phyloP scores from a whole-genome alignment of 2,888 invertebrate genomes.

The Drosophila ustulata region DNA sequence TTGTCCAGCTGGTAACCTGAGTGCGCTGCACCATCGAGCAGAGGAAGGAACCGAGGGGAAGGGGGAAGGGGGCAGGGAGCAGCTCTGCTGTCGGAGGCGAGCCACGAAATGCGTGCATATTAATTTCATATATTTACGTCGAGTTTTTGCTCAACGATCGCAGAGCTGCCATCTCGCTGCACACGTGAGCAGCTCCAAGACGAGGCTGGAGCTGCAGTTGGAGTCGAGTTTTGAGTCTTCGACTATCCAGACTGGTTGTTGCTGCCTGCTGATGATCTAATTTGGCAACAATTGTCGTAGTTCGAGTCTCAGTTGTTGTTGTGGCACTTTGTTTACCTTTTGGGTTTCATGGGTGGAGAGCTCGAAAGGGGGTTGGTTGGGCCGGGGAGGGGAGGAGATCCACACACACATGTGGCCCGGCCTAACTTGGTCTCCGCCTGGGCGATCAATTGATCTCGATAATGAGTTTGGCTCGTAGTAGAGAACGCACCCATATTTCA shows the following conservation, averaged over 20 bases:
- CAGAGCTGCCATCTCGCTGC: constrained; percentile 35
- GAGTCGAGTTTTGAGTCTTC: constrained; percentile 42
- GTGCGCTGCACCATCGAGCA: constrained; percentile 16
- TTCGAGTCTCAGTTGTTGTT: constrained; percentile 42
- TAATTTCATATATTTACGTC: constrained; percentile 76
- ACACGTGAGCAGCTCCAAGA: constrained; percentile 52
- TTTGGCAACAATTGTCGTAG: constrained; percentile 84
- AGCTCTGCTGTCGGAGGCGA: constrained; percentile 29
- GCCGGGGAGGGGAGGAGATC: constrained; percentile 10
- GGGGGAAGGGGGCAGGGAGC: neutral
- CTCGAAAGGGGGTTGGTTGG: neutral
- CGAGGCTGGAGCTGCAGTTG: neutral
- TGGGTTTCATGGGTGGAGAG: constrained; percentile 14
- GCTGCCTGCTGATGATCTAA: constrained; percentile 83
- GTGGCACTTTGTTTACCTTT: constrained; percentile 50
- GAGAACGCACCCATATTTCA: constrained; percentile 80
- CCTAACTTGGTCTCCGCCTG: constrained; percentile 63
- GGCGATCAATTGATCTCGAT: constrained; percentile 83
- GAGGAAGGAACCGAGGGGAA: constrained; percentile 1
- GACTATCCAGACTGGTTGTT: constrained; percentile 54
- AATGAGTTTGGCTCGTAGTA: constrained; percentile 76
- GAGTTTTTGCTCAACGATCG: constrained; percentile 49
- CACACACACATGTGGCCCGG: constrained; percentile 55
- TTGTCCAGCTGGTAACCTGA: constrained; percentile 40
- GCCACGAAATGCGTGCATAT: constrained; percentile 83